These are phyloP conservation scores for Drosophila koepferae DNA, from an alignment of 2,888 invertebrate genomes.

Conservation along the genomic window DNA sequence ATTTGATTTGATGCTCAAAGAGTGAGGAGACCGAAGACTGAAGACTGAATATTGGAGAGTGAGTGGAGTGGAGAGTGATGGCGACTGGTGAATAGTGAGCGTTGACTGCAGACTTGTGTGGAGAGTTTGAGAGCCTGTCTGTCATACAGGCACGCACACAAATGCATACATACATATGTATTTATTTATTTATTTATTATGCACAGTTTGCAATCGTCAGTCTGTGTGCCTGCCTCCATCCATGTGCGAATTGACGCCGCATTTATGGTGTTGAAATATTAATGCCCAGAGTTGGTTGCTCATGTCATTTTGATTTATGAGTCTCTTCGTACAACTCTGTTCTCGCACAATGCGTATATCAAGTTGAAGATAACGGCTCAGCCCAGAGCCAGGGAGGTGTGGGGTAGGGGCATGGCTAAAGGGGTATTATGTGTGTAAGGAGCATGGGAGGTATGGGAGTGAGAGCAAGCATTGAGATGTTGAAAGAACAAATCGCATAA, in stretches of 20 bases:
- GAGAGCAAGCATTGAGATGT: slow-evolving; percentile 67
- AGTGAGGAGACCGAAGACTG: slow-evolving; percentile 17
- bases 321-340: slow-evolving; percentile 43
- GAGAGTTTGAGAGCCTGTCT: slow-evolving; percentile 46
- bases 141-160: slow-evolving; percentile 14
- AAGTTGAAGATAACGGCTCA: slow-evolving; percentile 7
- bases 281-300: slow-evolving; percentile 80
- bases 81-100: background rate
- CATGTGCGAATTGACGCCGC: slow-evolving; percentile 80
- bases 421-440: slow-evolving; percentile 4
- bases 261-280: slow-evolving; percentile 82
- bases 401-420: background rate
- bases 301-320: slow-evolving; percentile 80
- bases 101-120: slow-evolving; percentile 1
- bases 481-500: slow-evolving; percentile 52
- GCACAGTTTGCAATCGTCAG: slow-evolving; percentile 70
- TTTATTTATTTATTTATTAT: slow-evolving; percentile 75
- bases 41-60: background rate
- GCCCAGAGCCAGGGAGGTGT: background rate
- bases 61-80: background rate
- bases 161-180: background rate
- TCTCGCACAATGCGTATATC: slow-evolving; percentile 41
- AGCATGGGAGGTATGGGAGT: slow-evolving; percentile 2
- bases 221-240: slow-evolving; percentile 47
- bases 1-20: slow-evolving; percentile 75